Base-by-base conservation (phyloP, 2,797 vertebrate genomes). In the Enoplosus armatus region DNA sequence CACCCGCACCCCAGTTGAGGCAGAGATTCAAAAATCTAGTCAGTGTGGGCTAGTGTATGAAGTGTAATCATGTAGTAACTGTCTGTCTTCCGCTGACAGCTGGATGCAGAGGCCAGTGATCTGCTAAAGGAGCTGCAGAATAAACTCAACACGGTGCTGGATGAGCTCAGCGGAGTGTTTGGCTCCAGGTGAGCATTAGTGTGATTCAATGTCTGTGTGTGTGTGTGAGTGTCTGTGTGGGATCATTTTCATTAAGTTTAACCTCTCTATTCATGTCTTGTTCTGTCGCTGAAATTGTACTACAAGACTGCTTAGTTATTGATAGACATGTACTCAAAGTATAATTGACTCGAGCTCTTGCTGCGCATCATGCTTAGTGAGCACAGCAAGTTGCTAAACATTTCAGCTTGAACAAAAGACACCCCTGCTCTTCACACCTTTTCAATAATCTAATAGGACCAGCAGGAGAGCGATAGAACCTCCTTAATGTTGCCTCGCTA, bases 101-200 rank as follows among this genome's bases (percentile, higher is more conserved):
- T 99, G 95, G 98, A 99, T 91, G 94, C 96, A 15, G 98, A 99
- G 92, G 98, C 98, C 66, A 97, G 98, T 71, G 86, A 91, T 75
- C 90, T 96, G 85, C 96, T 99, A 15, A 99, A 98, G 91, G 98
- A 98, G 92, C 96, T 99, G 80, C 98, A 99, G 91, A 95, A 97
- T 83, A 97, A 97, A 92, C 98, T 99, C 81, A 97, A 95, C 82
- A 94, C 89, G 0, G 98, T 98, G 10, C 90, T 99, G 90, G 98
- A 99, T 92, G 96, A 98, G 73, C 96, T 99, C 85, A 98, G 98
- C 0, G 76, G 95, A 56, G 96, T 94, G 0, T 98, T 98, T 0
- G 96, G 96, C 59, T 94, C 96, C 90, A 99, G 98, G 98, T 99
- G 95, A 95, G 77, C 56, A 24, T 75, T 39, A 58, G 11, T 56